Conservation (phyloP, 2,797 vertebrate species). For the Rhyacichthys aspro region DNA sequence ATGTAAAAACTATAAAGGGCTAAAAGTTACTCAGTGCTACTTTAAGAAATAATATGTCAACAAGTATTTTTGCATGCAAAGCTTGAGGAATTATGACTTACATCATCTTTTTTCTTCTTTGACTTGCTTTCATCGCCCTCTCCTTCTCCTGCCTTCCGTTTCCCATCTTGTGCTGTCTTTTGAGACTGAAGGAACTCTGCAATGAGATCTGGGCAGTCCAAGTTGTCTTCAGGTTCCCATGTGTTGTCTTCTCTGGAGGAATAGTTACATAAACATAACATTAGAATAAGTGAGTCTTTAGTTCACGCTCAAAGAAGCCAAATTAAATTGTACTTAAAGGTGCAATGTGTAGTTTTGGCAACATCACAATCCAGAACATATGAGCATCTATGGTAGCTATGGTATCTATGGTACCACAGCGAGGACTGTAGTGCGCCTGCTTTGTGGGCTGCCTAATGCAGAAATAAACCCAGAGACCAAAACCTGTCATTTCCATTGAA, state of each 20-base stretch:
- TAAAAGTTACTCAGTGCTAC: too few species aligned
- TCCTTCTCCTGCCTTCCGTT: constrained; percentile 89
- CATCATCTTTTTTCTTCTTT: constrained; percentile 98
- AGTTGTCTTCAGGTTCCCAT: constrained; percentile 97
- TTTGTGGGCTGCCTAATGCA: too few species aligned
- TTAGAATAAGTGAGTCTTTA: not conserved
- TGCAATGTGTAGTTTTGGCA: too few species aligned
- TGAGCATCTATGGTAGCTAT: too few species aligned
- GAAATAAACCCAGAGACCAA: too few species aligned
- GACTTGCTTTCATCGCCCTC: constrained; percentile 93
- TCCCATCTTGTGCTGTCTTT: constrained; percentile 89
- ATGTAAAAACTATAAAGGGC: too few species aligned
- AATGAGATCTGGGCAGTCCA: constrained; percentile 97
- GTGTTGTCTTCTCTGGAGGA: constrained; percentile 93
- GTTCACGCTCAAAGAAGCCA: not conserved
- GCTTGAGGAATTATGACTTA: constrained; percentile 51
- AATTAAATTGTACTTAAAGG: too few species aligned
- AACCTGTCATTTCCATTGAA: too few species aligned
- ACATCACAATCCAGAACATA: too few species aligned
- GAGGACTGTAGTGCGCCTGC: too few species aligned
- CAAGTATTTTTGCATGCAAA: not conserved
- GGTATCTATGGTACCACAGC: too few species aligned
- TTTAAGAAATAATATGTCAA: too few species aligned
- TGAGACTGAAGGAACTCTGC: constrained; percentile 96
- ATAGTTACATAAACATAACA: not conserved